Conservation (phyloP, 2,888 invertebrate genomes). For the Listrodromus nycthemerus region DNA sequence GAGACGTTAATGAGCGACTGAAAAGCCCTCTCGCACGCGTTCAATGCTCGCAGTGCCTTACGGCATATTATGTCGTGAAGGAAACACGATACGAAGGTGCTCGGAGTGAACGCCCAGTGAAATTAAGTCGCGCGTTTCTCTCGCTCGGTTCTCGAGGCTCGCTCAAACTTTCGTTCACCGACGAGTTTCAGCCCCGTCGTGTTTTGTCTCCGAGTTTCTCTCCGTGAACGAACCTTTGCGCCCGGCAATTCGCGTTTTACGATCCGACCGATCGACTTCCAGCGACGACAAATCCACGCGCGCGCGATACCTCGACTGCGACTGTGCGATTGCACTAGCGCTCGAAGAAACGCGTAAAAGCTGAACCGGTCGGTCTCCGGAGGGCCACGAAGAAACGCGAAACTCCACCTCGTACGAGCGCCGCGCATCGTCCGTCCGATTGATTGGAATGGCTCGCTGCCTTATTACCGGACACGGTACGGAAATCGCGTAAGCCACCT, state of each 20-base stretch:
- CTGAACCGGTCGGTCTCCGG: background rate
- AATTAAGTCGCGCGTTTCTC: background rate
- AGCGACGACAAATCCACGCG: background rate
- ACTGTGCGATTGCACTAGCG: constrained; percentile 10
- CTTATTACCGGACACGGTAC: constrained; percentile 64
- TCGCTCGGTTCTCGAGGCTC: background rate
- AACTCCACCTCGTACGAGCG: constrained; percentile 39
- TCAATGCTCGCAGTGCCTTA: background rate
- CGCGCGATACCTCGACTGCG: background rate
- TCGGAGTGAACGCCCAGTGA: background rate
- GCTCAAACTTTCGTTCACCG: background rate
- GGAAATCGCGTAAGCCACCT: constrained; percentile 40
- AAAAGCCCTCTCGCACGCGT: background rate
- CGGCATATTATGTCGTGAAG: constrained; percentile 7
- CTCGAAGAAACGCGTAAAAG: constrained; percentile 10
- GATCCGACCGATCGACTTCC: constrained; percentile 2
- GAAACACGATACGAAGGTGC: background rate
- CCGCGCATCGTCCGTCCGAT: constrained; percentile 66
- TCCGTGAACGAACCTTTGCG: background rate
- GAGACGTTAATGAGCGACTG: background rate
- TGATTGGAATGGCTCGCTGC: constrained; percentile 70
- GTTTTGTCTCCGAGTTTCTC: constrained; percentile 45
- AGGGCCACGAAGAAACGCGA: constrained; percentile 48
- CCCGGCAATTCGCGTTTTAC: constrained; percentile 35
- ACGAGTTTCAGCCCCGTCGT: constrained; percentile 18